Percentiles rank a stretch among this genome's conserved stretches.
phyloP scores from a whole-genome alignment of 1,140 invertebrate species.

The Hyposmocoma kahamanoa region DNA sequence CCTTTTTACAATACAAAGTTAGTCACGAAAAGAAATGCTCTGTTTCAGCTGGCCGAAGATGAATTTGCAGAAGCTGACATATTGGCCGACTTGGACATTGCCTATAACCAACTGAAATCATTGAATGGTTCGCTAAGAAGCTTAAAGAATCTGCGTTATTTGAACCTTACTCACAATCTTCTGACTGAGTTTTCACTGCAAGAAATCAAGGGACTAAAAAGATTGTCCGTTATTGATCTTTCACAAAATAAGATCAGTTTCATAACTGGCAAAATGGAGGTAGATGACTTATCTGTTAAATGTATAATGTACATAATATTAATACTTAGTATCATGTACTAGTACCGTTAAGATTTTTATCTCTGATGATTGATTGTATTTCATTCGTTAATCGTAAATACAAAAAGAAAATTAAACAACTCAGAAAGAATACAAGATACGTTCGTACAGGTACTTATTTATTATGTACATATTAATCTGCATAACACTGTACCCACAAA shows the following conservation, averaged over 20 bases:
- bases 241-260: slow-evolving; percentile 83
- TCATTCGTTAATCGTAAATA: too few relatives aligned
- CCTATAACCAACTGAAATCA: slow-evolving; percentile 80
- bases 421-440: too few relatives aligned
- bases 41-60: slow-evolving; percentile 79
- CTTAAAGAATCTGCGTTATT: slow-evolving; percentile 77
- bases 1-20: too few relatives aligned
- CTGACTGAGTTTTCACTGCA: slow-evolving; percentile 84
- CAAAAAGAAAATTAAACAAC: too few relatives aligned
- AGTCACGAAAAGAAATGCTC: too few relatives aligned
- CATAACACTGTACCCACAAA: too few relatives aligned
- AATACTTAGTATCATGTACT: too few relatives aligned
- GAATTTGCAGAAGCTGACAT: slow-evolving; percentile 81
- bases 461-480: too few relatives aligned
- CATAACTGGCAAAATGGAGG: slow-evolving; percentile 80
- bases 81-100: slow-evolving; percentile 79
- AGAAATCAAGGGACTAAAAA: slow-evolving; percentile 81
- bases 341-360: too few relatives aligned
- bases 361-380: too few relatives aligned
- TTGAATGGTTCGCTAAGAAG: slow-evolving; percentile 84
- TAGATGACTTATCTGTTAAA: slow-evolving; percentile 41
- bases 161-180: slow-evolving; percentile 85
- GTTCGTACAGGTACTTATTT: too few relatives aligned
- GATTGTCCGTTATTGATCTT: slow-evolving; percentile 80
- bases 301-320: not conserved